A percentile compares a stretch with the other conserved stretches of the same genome.
These are phyloP conservation scores for Acropternis orthonyx DNA, from an alignment of 2,797 vertebrate genomes.

Conservation along the genomic window DNA sequence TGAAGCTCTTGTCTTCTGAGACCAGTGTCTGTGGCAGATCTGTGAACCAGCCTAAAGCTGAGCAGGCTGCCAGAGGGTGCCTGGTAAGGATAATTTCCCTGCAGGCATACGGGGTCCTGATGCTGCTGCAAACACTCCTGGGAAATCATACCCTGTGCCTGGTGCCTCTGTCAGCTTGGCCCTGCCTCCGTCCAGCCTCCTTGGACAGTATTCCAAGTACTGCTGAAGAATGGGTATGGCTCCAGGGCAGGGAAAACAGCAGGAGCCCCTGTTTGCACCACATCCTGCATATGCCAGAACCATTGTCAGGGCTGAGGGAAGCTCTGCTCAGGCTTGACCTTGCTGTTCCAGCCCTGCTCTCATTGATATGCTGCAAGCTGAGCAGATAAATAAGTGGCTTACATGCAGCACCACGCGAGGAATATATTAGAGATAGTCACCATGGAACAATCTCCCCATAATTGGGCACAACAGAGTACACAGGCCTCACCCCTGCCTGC, in stretches of 20 bases:
- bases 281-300: neutral
- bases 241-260: neutral
- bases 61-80: neutral
- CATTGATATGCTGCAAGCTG: constrained; percentile 19
- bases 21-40: neutral
- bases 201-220: neutral
- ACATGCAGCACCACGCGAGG: neutral
- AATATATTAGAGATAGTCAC: constrained; percentile 6
- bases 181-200: neutral
- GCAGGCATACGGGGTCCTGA: fast-evolving
- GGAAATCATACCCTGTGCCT: neutral
- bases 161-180: neutral
- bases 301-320: neutral
- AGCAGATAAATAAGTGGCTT: constrained; percentile 38
- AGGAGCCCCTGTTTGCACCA: neutral
- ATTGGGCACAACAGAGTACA: neutral
- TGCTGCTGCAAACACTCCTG: neutral
- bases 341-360: constrained; percentile 9
- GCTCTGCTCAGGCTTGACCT: constrained; percentile 29
- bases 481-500: neutral
- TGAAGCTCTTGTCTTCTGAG: neutral
- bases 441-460: neutral
- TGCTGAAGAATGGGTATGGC: neutral
- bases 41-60: neutral
- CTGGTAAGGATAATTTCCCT: neutral